A percentile compares a stretch with the other conserved stretches of the same genome.
Evolutionary conservation across 2,797 vertebrate species (phyloP).

Genomic region (Eidolon dupreanum): DNA sequence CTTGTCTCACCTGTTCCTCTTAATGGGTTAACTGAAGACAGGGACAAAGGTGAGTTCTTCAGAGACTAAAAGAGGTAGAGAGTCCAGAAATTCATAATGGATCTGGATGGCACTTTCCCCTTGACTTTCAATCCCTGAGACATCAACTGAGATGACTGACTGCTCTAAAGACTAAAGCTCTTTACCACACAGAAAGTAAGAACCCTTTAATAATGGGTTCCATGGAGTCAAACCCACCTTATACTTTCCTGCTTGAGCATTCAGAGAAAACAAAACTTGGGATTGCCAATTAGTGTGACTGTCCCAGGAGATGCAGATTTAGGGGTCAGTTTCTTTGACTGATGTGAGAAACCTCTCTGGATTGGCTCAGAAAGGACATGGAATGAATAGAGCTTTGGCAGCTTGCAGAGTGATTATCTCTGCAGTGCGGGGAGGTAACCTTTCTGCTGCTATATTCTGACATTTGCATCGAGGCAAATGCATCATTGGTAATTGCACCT

Average conservation of each 20-base stretch:
- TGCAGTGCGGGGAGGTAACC: constrained; percentile 72
- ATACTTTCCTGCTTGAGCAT: background rate
- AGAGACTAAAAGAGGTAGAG: background rate
- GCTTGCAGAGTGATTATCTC: constrained; percentile 66
- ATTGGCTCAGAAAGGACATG: background rate
- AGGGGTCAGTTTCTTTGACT: constrained; percentile 50
- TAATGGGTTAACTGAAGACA: constrained; percentile 19
- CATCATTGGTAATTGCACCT: constrained; percentile 78
- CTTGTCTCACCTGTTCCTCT: constrained; percentile 16
- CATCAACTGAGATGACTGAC: background rate
- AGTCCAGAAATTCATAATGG: background rate
- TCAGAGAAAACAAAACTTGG: constrained; percentile 13
- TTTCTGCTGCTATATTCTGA: constrained; percentile 74
- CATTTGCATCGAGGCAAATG: constrained; percentile 81
- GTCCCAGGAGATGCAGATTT: constrained; percentile 50
- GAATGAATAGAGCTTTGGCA: constrained; percentile 37
- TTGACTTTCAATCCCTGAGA: background rate
- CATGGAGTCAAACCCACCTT: background rate
- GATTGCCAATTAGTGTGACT: constrained; percentile 36
- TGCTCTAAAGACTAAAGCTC: background rate
- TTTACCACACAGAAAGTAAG: background rate
- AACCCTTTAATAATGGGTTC: background rate
- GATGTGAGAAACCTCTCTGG: background rate
- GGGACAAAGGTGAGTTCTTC: background rate
- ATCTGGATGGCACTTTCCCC: background rate